Conservation (phyloP, 2,888 invertebrate genomes). For the Embidobia sp. region DNA sequence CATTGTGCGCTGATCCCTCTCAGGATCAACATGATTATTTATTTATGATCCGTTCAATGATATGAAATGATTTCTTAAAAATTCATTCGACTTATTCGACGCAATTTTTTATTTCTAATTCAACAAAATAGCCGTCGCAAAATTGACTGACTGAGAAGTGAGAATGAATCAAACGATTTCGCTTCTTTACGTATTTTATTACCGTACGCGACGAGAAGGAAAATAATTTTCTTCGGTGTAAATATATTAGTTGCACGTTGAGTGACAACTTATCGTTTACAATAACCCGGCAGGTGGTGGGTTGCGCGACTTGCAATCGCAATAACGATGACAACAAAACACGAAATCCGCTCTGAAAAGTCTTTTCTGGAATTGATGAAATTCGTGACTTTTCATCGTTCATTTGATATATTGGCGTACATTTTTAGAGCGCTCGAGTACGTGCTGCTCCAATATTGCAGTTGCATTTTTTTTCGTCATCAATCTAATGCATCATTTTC, state of each 20-base stretch:
- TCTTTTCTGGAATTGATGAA: constrained; percentile 43
- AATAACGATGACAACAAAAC: constrained; percentile 39
- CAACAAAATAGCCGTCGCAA: too few relatives aligned
- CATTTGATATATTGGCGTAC: constrained; percentile 39
- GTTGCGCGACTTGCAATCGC: constrained; percentile 12
- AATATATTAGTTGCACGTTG: constrained; percentile 6
- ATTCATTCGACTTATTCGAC: too few relatives aligned
- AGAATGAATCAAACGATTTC: too few relatives aligned
- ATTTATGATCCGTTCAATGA: too few relatives aligned
- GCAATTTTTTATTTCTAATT: too few relatives aligned
- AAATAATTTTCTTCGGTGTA: neutral
- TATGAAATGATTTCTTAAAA: too few relatives aligned
- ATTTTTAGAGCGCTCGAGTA: constrained; percentile 26
- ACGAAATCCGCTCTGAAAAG: constrained; percentile 34
- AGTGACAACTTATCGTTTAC: constrained; percentile 30
- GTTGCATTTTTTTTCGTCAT: constrained; percentile 47
- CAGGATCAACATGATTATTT: too few relatives aligned
- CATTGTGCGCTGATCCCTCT: too few relatives aligned
- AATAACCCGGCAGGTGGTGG: constrained; percentile 7
- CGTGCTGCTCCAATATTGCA: constrained; percentile 47
- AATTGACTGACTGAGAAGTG: too few relatives aligned
- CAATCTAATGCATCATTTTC: constrained; percentile 56
- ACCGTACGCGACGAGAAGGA: too few relatives aligned
- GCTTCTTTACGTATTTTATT: too few relatives aligned
- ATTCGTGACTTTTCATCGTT: constrained; percentile 51